phyloP scores from a whole-genome alignment of 2,888 invertebrate genomes.

The Himalopsyche anomala region DNA sequence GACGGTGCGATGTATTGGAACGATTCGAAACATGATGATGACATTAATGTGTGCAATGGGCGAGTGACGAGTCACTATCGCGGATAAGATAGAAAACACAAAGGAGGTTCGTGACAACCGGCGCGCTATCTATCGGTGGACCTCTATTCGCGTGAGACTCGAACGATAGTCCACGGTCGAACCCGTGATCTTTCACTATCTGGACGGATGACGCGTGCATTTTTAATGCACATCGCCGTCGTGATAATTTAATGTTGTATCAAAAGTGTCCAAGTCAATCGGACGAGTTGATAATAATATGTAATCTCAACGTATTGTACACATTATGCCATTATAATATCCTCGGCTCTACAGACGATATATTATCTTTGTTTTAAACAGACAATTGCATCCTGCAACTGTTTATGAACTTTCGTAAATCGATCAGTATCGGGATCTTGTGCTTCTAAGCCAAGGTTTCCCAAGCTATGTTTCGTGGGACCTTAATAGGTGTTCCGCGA shows the following conservation, averaged over 20 bases:
- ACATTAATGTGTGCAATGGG: conserved; percentile 15
- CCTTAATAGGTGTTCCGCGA: too few species aligned
- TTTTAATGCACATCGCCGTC: neutral
- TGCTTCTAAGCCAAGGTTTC: too few species aligned
- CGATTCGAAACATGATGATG: neutral
- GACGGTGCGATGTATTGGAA: neutral
- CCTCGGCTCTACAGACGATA: too few species aligned
- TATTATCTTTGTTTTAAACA: too few species aligned
- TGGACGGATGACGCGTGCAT: neutral
- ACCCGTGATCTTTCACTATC: conserved; percentile 11
- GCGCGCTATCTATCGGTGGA: neutral
- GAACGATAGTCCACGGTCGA: neutral
- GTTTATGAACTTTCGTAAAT: too few species aligned
- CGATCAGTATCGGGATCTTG: too few species aligned
- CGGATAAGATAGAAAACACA: neutral
- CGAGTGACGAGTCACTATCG: conserved; percentile 2
- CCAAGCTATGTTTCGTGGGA: too few species aligned
- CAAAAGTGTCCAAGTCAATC: neutral
- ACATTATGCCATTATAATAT: too few species aligned
- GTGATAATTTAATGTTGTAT: conserved; percentile 3
- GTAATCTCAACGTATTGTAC: neutral
- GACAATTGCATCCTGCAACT: too few species aligned
- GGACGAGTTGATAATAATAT: neutral
- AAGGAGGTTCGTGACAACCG: neutral
- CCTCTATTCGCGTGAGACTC: neutral